phyloP scores from a whole-genome alignment of 2,888 invertebrate species.

The Euplexia lucipara region DNA sequence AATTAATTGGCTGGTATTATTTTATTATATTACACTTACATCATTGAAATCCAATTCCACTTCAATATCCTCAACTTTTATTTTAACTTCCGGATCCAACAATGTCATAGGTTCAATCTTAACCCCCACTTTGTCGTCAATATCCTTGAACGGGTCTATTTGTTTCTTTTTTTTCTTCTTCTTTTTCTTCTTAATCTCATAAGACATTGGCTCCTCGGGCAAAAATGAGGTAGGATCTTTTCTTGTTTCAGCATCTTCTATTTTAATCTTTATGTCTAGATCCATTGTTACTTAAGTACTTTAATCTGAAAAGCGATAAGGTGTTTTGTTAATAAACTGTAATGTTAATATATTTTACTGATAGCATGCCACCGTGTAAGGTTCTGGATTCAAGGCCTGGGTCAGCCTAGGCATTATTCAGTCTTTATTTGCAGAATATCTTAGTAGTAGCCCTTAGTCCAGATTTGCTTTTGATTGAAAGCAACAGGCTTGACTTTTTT shows the following conservation, averaged over 20 bases:
- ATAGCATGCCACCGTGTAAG: no score
- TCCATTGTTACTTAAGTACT: conserved; percentile 29
- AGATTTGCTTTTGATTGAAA: no score
- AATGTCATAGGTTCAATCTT: conserved; percentile 62
- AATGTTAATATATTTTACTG: background rate
- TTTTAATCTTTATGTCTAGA: conserved; percentile 57
- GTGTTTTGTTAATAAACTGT: background rate
- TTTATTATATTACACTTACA: conserved; percentile 72
- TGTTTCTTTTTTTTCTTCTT: conserved; percentile 83
- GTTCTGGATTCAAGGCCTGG: no score
- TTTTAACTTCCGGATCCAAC: conserved; percentile 84
- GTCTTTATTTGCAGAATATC: no score
- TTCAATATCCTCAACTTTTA: conserved; percentile 87
- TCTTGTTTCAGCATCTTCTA: conserved; percentile 58
- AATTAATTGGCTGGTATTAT: no score
- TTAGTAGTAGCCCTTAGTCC: no score
- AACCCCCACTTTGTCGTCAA: conserved; percentile 67
- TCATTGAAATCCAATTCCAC: conserved; percentile 87
- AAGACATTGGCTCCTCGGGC: conserved; percentile 85
- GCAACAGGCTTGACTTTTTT: no score
- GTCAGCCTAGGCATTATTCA: no score
- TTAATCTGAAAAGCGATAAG: conserved; percentile 40
- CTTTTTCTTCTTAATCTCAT: conserved; percentile 84
- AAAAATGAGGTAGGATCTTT: conserved; percentile 84
- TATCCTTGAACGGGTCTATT: conserved; percentile 85